Base-by-base conservation (phyloP, 2,113 vertebrate species). In the Pedetes capensis region DNA sequence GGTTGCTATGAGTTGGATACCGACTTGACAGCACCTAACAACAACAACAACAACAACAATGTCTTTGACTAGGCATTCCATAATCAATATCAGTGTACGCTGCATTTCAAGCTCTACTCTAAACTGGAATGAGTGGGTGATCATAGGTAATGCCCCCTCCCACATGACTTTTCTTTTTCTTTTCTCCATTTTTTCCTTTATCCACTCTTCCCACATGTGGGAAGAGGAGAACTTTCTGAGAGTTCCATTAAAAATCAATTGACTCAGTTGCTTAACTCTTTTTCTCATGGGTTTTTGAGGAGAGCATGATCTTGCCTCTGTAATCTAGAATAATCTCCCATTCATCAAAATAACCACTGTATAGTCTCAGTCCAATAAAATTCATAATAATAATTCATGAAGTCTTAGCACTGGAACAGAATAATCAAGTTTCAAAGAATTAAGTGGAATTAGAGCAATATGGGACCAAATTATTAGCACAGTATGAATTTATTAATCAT, bases 401-500 rank as follows among this genome's bases (percentile, higher is more conserved):
- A 72, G 3, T 25, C 22, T 22, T 81, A 55, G 6, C 20, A 71
- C 5, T 89, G 29, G 13, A 55, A 76, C 7, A 74, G 17, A 85
- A 86, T 34, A 91, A 57, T 47, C 0, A 6, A 81, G 3, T 27
- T 86, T 22, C 29, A 4, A 69, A 82, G 4, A 82, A 92, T 76
- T 53, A 81, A 49, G 25, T 82, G 6, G 23, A 91, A 64, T 84
- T 76, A 86, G 78, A 89, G 12, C 5, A 82, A 53, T 51, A 57
- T 82, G 6, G 0, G 42, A 1, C 0, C 34, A 68, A 89, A 37
- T 78, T 78, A 51, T 78, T 11, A 34, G 39, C 3, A 59, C 6
- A 13, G 29, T 86, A 64, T 53, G 2, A 34, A 32, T 96, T 49
- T 75, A 55, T 78, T 87, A 93, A 57, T 78, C 22, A 63, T 39